phyloP scores from a whole-genome alignment of 2,888 invertebrate genomes.

The Xestoiulus laeticollis region DNA sequence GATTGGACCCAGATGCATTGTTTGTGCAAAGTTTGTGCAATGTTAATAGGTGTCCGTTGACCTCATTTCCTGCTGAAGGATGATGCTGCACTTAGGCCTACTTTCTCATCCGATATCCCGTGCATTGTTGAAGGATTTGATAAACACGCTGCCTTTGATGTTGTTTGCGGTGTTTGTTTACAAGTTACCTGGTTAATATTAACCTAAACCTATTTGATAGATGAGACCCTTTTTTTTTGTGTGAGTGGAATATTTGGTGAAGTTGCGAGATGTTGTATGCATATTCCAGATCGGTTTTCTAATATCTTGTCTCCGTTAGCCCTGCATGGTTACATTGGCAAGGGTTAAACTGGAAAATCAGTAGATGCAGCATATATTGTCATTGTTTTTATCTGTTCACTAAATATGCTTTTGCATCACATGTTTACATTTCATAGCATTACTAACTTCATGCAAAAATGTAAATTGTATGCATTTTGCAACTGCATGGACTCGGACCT shows the following conservation, averaged over 20 bases:
- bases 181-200: slow-evolving; percentile 22
- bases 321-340: background rate
- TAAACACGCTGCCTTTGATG: background rate
- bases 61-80: background rate
- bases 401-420: too few relatives aligned
- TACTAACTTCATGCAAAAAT: too few relatives aligned
- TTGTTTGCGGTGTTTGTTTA: background rate
- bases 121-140: slow-evolving; percentile 8
- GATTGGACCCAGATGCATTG: background rate
- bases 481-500: too few relatives aligned
- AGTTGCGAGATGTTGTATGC: background rate
- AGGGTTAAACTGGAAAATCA: too few relatives aligned
- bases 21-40: background rate
- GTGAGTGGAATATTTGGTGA: background rate
- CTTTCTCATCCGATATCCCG: background rate
- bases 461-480: too few relatives aligned
- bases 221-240: background rate
- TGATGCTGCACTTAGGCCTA: background rate
- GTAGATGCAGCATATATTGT: too few relatives aligned
- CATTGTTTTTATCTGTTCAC: too few relatives aligned
- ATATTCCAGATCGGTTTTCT: too few relatives aligned
- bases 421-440: too few relatives aligned
- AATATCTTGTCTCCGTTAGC: background rate
- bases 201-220: background rate
- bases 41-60: slow-evolving; percentile 5